A percentile compares a stretch with the other conserved stretches of the same genome.
Conservation (phyloP, 37 sponge, comb jelly and placozoan species). For the Beroe forskalii region DNA sequence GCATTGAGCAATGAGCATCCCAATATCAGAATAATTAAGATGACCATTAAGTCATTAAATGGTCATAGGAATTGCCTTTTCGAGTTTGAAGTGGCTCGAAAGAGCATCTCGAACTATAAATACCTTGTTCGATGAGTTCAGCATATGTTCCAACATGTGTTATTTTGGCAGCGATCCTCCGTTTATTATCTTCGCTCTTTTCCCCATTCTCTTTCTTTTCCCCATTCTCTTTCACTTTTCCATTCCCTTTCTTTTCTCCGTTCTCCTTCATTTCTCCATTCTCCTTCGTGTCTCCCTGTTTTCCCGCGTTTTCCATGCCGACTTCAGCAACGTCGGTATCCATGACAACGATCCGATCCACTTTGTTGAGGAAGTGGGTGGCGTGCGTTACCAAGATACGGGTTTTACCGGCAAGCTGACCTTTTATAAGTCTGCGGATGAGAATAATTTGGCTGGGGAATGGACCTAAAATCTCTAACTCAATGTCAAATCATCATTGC, state of each 20-base stretch:
- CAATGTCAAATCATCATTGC: no score
- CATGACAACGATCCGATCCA: constrained; percentile 48
- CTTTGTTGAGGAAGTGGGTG: constrained; percentile 27
- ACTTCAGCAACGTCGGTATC: not conserved
- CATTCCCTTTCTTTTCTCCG: no score
- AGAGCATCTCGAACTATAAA: no score
- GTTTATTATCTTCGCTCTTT: not conserved
- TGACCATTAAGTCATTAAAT: no score
- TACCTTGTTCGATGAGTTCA: constrained; percentile 34
- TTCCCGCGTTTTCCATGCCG: not conserved
- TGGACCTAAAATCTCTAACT: no score
- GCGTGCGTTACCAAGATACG: constrained; percentile 50
- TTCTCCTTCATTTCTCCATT: not conserved
- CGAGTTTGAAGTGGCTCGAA: no score
- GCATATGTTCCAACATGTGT: constrained; percentile 37
- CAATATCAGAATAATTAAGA: not conserved
- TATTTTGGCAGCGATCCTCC: not conserved
- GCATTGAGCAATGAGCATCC: not conserved
- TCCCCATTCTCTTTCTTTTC: not conserved
- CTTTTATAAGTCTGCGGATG: constrained; percentile 1
- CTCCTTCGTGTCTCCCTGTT: no score
- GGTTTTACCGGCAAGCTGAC: not conserved
- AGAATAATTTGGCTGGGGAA: no score
- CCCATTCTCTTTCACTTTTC: no score
- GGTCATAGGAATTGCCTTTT: no score